Evolutionary conservation across 1,140 invertebrate genomes (phyloP).

Genomic region (Adelges cooleyi): DNA sequence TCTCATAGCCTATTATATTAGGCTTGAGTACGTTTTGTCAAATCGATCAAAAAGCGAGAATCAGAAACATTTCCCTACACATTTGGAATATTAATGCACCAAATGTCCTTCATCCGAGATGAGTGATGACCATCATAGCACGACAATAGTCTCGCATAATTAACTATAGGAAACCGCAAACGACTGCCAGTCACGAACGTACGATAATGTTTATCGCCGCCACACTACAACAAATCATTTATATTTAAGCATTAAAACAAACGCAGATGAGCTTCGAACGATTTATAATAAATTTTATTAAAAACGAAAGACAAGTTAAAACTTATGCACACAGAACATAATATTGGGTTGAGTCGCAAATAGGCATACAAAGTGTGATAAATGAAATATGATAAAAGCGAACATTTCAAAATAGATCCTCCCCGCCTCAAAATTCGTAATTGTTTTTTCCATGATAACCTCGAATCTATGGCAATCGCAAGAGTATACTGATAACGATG

Average conservation of each 20-base stretch:
- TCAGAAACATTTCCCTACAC: constrained; percentile 24
- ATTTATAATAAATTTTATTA: too few relatives aligned
- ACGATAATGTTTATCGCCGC: neutral
- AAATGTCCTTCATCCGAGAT: constrained; percentile 21
- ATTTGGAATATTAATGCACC: constrained; percentile 20
- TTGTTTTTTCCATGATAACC: constrained; percentile 17
- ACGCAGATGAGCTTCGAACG: too few relatives aligned
- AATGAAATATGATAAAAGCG: too few relatives aligned
- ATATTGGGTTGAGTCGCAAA: constrained; percentile 1
- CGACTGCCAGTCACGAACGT: neutral
- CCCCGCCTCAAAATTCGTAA: neutral
- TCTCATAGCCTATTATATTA: constrained; percentile 1
- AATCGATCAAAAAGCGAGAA: constrained; percentile 15
- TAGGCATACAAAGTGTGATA: too few relatives aligned
- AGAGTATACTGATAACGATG: too few relatives aligned
- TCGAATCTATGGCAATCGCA: neutral
- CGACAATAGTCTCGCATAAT: constrained; percentile 24
- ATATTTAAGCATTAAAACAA: too few relatives aligned
- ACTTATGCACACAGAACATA: neutral
- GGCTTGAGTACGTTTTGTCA: constrained; percentile 2
- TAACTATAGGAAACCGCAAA: constrained; percentile 7
- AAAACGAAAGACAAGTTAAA: neutral
- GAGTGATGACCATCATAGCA: constrained; percentile 16
- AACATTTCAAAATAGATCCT: too few relatives aligned
- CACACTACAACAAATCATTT: neutral